Base-by-base conservation (phyloP, 1,140 invertebrate genomes). In the Bombus terrestris region DNA sequence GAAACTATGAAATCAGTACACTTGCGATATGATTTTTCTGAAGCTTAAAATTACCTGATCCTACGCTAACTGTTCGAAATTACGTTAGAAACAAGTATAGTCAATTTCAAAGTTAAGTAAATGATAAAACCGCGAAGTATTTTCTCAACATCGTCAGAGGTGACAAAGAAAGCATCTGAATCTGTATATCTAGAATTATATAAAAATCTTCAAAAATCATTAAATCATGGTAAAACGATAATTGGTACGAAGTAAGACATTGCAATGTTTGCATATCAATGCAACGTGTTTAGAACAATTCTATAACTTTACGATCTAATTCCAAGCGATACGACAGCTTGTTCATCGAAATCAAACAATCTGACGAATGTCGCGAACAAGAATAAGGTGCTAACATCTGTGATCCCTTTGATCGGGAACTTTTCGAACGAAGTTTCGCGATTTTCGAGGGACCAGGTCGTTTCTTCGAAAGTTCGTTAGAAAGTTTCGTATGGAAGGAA, bases 391-490 rank as follows among this genome's bases (percentile, higher is more conserved):
- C 37, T 12, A 59, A 74, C 84, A 72, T 37, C 83, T 32, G 57
- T 57, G 71, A 80, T 59, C 53, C 41, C 39, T 68, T 85, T 47
- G 78, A 74, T 85, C 43, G 62, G 4, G 35, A 74, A 81, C 41
- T 85, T 35, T 25, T 0, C 28, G 53, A 66, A 62, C 47, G 18
- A 82, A 69, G 80, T 84, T 84, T 62, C 68, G 5, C 53, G 83
- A 84, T 84, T 84, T 72, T 62, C 83, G 66, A 69, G 28, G 59
- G 76, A 68, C 64, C 64, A 22, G 41, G 66, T 59, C 76, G 68
- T 72, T 77, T 69, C 57, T 41, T 62, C 66, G 74, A 22, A 5
- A 74, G 83, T 91, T 88, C 78, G 66, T 90, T 86, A 80, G n/a
- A 84, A 86, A 86, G 85, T 86, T 86, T 69, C 37, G 9, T 18